Conservation (phyloP, 2,113 vertebrate species). For the Holacanthus passer region DNA sequence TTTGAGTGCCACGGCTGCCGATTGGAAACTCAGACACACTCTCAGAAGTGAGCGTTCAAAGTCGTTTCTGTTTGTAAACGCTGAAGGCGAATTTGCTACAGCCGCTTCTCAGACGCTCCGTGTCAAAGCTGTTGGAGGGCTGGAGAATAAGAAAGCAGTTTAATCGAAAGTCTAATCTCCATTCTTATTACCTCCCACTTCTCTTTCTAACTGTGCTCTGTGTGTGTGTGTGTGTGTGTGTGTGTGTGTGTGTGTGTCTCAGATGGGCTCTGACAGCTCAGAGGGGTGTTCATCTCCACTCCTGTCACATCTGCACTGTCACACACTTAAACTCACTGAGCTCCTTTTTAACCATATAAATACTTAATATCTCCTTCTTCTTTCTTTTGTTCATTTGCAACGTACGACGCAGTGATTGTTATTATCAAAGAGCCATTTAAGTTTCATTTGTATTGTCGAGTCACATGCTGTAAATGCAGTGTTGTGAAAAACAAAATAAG, state of each 20-base stretch:
- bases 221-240: conserved; percentile 31
- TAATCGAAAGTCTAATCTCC: conserved; percentile 78
- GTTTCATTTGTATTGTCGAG: not conserved
- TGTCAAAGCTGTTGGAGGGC: conserved; percentile 62
- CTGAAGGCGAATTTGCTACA: conserved; percentile 56
- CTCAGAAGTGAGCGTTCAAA: conserved; percentile 69
- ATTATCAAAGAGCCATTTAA: not conserved
- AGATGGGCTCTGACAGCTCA: conserved; percentile 35
- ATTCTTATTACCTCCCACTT: conserved; percentile 69
- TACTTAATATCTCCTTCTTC: not conserved
- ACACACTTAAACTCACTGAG: not conserved
- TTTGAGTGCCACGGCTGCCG: conserved; percentile 42
- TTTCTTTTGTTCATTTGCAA: not conserved
- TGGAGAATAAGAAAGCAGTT: conserved; percentile 61
- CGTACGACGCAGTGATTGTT: too few species aligned
- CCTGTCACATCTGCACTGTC: conserved; percentile 42
- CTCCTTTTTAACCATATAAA: not conserved
- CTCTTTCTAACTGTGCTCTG: conserved; percentile 16
- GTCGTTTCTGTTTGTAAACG: conserved; percentile 63
- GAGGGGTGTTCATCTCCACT: conserved; percentile 38
- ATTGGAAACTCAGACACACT: conserved; percentile 64
- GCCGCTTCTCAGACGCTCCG: conserved; percentile 41
- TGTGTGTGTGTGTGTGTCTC: conserved; percentile 9
- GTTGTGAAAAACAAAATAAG: not conserved
- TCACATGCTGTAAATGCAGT: not conserved